phyloP scores from a whole-genome alignment of 2,888 invertebrate genomes.

The Cinara cedri region DNA sequence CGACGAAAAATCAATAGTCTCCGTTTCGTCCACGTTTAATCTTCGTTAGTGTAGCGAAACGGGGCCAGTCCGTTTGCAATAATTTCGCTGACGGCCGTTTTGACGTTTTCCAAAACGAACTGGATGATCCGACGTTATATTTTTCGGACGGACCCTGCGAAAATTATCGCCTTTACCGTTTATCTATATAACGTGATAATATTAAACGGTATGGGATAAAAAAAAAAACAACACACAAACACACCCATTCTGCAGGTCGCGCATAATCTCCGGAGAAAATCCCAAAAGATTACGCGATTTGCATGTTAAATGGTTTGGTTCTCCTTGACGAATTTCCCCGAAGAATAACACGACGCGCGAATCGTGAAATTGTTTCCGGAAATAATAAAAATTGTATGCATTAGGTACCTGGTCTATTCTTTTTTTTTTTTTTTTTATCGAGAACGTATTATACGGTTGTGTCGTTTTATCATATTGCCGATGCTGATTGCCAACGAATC shows the following conservation, averaged over 20 bases:
- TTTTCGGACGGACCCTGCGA: no score
- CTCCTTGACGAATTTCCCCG: constrained; percentile 1
- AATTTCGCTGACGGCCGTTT: not conserved
- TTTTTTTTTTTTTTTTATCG: no score
- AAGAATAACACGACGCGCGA: not conserved
- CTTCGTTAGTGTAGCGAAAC: not conserved
- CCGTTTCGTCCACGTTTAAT: not conserved
- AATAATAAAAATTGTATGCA: no score
- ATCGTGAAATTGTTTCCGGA: no score
- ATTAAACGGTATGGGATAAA: no score
- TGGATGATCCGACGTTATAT: no score
- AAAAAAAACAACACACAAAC: not conserved
- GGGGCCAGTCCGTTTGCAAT: not conserved
- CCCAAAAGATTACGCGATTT: constrained; percentile 12
- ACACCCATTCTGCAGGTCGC: not conserved
- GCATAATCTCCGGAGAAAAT: not conserved
- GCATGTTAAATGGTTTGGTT: constrained; percentile 1
- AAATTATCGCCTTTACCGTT: not conserved
- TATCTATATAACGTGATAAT: not conserved
- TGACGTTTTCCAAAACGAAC: not conserved
- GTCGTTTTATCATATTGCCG: no score
- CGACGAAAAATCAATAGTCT: not conserved
- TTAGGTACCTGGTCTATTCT: no score
- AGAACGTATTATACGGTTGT: no score
- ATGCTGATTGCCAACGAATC: no score